phyloP scores from a whole-genome alignment of 2,113 vertebrate species.

The Oriolus oriolus region DNA sequence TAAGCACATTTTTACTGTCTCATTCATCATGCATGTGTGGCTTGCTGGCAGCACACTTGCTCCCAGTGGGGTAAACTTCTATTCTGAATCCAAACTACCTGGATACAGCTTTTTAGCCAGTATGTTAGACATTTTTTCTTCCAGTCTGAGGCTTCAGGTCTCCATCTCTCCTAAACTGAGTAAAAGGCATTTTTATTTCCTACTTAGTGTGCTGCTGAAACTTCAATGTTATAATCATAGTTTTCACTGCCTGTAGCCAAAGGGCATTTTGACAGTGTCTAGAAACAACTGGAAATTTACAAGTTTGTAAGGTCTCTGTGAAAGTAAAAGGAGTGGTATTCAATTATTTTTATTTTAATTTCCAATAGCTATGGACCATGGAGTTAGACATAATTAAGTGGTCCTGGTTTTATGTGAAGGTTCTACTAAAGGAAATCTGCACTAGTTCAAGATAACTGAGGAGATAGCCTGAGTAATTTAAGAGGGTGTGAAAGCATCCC shows the following conservation, averaged over 20 bases:
- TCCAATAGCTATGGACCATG: not conserved
- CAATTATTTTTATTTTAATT: not conserved
- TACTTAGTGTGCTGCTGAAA: not conserved
- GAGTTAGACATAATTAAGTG: not conserved
- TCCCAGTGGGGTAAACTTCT: not conserved
- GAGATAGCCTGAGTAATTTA: not conserved
- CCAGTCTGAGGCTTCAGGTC: not conserved
- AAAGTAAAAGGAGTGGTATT: not conserved
- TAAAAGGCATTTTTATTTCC: not conserved
- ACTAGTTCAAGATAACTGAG: not conserved
- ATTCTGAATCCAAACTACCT: not conserved
- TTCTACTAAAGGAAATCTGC: not conserved
- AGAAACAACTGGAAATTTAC: not conserved
- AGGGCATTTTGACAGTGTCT: not conserved
- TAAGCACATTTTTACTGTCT: conserved; percentile 38
- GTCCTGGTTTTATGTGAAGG: not conserved
- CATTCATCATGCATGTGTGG: conserved; percentile 19
- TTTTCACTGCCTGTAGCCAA: not conserved
- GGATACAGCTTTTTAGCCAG: not conserved
- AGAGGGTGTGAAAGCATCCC: not conserved
- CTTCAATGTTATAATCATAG: not conserved
- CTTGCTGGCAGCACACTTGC: not conserved
- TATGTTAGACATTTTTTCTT: not conserved
- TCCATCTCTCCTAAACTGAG: not conserved
- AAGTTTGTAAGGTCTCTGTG: not conserved